Base-by-base conservation (phyloP, 2,888 invertebrate genomes). In the Argyresthia albistria region DNA sequence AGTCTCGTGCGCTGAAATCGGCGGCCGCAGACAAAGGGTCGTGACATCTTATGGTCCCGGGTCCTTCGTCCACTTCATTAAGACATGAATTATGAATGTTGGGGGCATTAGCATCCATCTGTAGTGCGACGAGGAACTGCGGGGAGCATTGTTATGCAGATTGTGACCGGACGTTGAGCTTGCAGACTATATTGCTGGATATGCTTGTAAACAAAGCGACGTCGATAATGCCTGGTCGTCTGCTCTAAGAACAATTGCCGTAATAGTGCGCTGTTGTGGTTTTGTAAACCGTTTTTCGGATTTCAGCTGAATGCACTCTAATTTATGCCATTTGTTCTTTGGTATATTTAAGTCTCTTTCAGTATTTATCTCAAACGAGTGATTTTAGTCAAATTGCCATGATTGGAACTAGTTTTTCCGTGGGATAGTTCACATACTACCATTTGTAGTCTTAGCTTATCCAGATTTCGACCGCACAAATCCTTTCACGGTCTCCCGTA, bases 131-230 rank as follows among this genome's bases (percentile, higher is more conserved):
- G 69, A 73, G 25, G 25, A 25, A 25, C 25, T 25, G 75, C 73
- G 73, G 72, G 67, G 71, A 63, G 67, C 65, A 87, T 87, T 87
- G 84, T 86, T 77, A 87, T 87, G 84, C 81, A 86, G 80, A 87
- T 87, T 80, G 74, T 70, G 56, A 64, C 80, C 83, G 84, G 86
- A 83, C 80, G 76, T 70, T 66, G 69, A 61, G 60, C 59, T 62
- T 62, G 62, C 66, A 65, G 66, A 73, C 66, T 69, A 66, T 73
- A 25, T 25, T 25, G 25, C 25, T 25, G 6, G 71, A 71, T 66
- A 66, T 67, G 70, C 69, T 73, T 69, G 76, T 73, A 78, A 77
- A 79, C 77, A 80, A 77, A 69, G 67, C 55, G 14, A 12, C 12
- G 45, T 9, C 25, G 25, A 25, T 25, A 25, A 39, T 39, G 39